These are phyloP conservation scores for Neodiprion virginianus DNA, from an alignment of 1,140 invertebrate species.

Conservation along the genomic window DNA sequence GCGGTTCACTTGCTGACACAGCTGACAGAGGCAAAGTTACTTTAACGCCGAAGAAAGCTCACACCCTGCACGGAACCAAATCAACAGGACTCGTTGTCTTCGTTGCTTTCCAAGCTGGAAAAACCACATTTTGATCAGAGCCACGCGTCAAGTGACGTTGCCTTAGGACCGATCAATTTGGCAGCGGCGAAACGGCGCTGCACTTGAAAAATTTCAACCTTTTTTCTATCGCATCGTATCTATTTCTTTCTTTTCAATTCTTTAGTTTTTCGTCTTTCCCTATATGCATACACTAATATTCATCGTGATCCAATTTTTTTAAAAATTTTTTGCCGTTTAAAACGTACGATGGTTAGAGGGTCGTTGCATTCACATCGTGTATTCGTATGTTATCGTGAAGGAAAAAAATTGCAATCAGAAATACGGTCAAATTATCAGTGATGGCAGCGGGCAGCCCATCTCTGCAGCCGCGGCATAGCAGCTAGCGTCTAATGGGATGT, in stretches of 20 bases:
- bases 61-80: conserved; percentile 63
- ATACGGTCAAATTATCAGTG: conserved; percentile 48
- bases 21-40: background rate
- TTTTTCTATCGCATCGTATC: conserved; percentile 10
- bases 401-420: background rate
- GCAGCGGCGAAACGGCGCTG: background rate
- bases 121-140: conserved; percentile 22
- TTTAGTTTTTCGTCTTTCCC: background rate
- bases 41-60: conserved; percentile 40
- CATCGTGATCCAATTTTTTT: too few species aligned
- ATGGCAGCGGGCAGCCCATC: conserved; percentile 56
- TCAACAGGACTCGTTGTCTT: conserved; percentile 55
- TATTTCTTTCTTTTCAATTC: background rate
- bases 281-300: conserved; percentile 8
- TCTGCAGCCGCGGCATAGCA: conserved; percentile 57
- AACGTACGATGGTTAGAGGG: background rate
- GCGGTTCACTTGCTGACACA: background rate
- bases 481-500: conserved; percentile 53
- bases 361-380: background rate
- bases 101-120: conserved; percentile 44
- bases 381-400: background rate
- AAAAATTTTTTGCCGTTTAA: background rate
- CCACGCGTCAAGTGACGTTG: conserved; percentile 13
- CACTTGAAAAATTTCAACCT: background rate
- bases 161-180: background rate